Evolutionary conservation across 2,888 invertebrate species (phyloP).

Genomic region (Lycia hirtaria): DNA sequence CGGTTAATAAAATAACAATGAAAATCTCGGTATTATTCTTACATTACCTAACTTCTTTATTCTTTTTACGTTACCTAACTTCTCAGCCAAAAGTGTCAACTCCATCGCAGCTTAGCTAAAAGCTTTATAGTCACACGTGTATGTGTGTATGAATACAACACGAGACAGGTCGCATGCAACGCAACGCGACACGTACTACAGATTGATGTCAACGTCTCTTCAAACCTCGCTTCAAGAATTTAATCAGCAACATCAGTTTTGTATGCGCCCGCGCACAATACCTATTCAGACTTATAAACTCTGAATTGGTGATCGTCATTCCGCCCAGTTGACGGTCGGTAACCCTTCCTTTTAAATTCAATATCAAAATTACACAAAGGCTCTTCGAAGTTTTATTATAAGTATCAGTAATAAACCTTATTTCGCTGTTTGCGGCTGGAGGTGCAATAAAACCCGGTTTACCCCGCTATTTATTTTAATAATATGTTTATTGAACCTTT

Average conservation of each 20-base stretch:
- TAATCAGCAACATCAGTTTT: slow-evolving; percentile 68
- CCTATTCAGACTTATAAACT: slow-evolving; percentile 74
- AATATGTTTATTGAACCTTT: slow-evolving; percentile 12
- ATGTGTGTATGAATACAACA: slow-evolving; percentile 30
- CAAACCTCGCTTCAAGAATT: slow-evolving; percentile 66
- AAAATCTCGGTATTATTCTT: too few species aligned
- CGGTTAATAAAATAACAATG: too few species aligned
- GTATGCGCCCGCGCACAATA: slow-evolving; percentile 76
- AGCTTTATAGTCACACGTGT: slow-evolving; percentile 43
- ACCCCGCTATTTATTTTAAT: slow-evolving; percentile 14
- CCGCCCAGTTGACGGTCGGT: slow-evolving; percentile 70
- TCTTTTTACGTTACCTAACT: too few species aligned
- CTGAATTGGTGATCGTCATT: slow-evolving; percentile 69
- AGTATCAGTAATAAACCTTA: slow-evolving; percentile 18
- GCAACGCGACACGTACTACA: slow-evolving; percentile 49
- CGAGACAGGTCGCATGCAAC: slow-evolving; percentile 28
- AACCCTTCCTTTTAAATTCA: slow-evolving; percentile 60
- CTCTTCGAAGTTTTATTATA: slow-evolving; percentile 41
- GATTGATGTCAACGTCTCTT: slow-evolving; percentile 71
- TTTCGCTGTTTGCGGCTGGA: slow-evolving; percentile 3
- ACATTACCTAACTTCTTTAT: too few species aligned
- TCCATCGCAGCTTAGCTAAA: background rate
- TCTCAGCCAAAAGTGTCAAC: slow-evolving; percentile 1
- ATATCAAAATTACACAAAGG: slow-evolving; percentile 46
- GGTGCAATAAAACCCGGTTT: slow-evolving; percentile 20